Evolutionary conservation across 2,797 vertebrate genomes (phyloP).

Genomic region (Oryzias sinensis): DNA sequence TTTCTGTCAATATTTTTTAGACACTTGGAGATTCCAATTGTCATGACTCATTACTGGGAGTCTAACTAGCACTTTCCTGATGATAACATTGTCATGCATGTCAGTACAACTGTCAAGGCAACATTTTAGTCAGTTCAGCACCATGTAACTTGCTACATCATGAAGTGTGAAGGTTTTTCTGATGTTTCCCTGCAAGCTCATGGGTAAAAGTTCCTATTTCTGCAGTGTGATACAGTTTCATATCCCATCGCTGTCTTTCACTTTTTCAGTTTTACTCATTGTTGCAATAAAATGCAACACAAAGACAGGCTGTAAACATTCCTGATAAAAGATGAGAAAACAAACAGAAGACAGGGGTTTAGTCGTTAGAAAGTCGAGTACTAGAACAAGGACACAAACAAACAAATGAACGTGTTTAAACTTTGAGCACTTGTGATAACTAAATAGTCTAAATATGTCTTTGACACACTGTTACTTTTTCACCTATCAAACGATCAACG

Average conservation of each 20-base stretch:
- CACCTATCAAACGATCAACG: too few species aligned
- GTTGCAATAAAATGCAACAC: slow-evolving; percentile 11
- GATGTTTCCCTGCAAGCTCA: slow-evolving; percentile 30
- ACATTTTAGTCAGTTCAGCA: slow-evolving; percentile 46
- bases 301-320: too few species aligned
- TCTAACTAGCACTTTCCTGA: slow-evolving; percentile 46
- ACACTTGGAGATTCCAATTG: slow-evolving; percentile 50
- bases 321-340: too few species aligned
- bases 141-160: slow-evolving; percentile 33
- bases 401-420: too few species aligned
- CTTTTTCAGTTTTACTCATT: slow-evolving; percentile 14
- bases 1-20: slow-evolving; percentile 47
- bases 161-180: slow-evolving; percentile 15
- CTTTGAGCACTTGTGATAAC: too few species aligned
- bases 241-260: background rate
- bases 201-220: background rate
- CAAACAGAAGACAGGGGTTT: too few species aligned
- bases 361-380: too few species aligned
- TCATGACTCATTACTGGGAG: slow-evolving; percentile 49
- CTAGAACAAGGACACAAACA: too few species aligned
- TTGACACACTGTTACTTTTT: too few species aligned
- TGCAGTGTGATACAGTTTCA: background rate
- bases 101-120: slow-evolving; percentile 56
- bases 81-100: slow-evolving; percentile 52
- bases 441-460: too few species aligned